These are phyloP conservation scores for Drosophila merina DNA, from an alignment of 2,888 invertebrate genomes.

Conservation along the genomic window DNA sequence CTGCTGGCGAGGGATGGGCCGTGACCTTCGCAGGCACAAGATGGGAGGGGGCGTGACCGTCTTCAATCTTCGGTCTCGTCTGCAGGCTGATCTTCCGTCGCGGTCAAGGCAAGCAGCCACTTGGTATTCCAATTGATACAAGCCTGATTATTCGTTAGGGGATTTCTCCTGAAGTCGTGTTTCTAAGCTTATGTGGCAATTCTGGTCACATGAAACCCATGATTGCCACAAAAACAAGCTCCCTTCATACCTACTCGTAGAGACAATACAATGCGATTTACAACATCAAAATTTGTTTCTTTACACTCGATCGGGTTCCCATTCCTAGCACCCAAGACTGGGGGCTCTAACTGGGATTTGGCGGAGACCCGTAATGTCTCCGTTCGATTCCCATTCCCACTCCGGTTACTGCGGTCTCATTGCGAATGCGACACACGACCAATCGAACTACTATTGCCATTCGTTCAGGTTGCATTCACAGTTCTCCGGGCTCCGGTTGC, in stretches of 20 bases:
- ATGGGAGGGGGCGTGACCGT: constrained; percentile 1
- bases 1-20: constrained; percentile 10
- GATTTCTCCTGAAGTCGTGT: background rate
- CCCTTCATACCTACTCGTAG: too few relatives aligned
- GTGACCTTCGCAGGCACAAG: constrained; percentile 34
- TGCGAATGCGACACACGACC: constrained; percentile 56
- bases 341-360: background rate
- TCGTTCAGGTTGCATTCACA: constrained; percentile 7
- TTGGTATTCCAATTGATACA: constrained; percentile 1
- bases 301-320: constrained; percentile 17
- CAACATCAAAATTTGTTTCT: constrained; percentile 36
- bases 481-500: background rate
- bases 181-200: constrained; percentile 8
- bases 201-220: background rate
- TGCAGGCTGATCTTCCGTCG: constrained; percentile 1
- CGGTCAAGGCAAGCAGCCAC: constrained; percentile 29
- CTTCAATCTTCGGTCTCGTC: constrained; percentile 2
- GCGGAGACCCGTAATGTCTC: background rate
- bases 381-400: background rate
- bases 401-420: constrained; percentile 11
- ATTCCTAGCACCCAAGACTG: constrained; percentile 15
- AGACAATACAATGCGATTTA: constrained; percentile 26
- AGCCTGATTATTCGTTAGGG: constrained; percentile 1
- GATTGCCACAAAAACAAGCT: constrained; percentile 17
- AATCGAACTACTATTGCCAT: constrained; percentile 16